A percentile compares a stretch with the other conserved stretches of the same genome.
phyloP scores from a whole-genome alignment of 2,113 vertebrate genomes.

The Rhombomys opimus region DNA sequence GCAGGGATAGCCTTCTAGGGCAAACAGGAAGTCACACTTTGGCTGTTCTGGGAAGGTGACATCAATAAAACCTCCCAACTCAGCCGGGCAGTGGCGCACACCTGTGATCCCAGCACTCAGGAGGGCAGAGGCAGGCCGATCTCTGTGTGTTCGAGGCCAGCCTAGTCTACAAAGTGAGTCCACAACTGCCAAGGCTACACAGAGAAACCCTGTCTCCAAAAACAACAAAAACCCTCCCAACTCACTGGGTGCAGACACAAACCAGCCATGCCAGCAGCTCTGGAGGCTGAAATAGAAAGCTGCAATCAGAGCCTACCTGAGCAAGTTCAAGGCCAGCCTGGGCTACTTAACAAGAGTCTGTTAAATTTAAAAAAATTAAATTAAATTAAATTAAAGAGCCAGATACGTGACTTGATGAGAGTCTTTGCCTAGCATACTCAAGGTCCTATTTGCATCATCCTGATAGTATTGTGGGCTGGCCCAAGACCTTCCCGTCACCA shows the following conservation, averaged over 20 bases:
- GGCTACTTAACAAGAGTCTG: background rate
- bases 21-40: background rate
- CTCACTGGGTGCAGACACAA: background rate
- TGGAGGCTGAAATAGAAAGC: background rate
- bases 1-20: background rate
- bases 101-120: too few relatives aligned
- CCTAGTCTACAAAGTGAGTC: too few relatives aligned
- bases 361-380: background rate
- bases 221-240: too few relatives aligned
- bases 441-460: background rate
- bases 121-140: too few relatives aligned
- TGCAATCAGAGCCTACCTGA: background rate
- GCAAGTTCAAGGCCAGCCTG: background rate
- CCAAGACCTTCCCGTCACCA: background rate
- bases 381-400: background rate
- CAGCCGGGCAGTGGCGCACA: background rate
- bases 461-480: background rate
- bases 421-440: background rate
- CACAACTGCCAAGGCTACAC: too few relatives aligned
- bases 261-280: background rate
- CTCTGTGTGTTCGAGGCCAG: too few relatives aligned
- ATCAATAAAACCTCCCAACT: background rate
- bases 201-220: too few relatives aligned
- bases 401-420: background rate
- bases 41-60: background rate